phyloP scores from a whole-genome alignment of 2,888 invertebrate species.

The Omphaloscelis lunosa region DNA sequence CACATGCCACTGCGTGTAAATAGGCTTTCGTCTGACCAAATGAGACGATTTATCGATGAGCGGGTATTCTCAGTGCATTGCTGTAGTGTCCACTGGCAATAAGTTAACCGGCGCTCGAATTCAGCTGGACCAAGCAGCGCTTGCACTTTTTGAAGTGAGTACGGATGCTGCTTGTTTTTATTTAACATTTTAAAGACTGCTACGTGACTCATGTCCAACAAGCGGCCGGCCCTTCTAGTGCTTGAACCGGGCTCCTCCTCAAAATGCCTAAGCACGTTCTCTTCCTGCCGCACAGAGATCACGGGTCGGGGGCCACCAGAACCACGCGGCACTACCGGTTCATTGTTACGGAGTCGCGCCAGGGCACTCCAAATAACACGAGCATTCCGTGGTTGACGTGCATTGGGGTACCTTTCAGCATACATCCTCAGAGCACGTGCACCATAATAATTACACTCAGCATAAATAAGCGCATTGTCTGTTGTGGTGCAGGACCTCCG shows the following conservation, averaged over 20 bases:
- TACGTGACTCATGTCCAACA: not conserved
- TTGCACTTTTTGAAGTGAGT: not conserved
- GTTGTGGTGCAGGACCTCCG: too few species aligned
- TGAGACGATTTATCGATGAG: not conserved
- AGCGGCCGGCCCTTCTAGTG: not conserved
- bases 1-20: too few species aligned
- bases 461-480: conserved; percentile 1
- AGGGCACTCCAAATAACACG: not conserved
- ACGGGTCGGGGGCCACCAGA: too few species aligned
- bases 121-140: not conserved
- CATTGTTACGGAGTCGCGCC: not conserved
- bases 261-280: too few species aligned
- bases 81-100: not conserved
- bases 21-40: not conserved
- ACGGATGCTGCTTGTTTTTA: not conserved
- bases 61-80: not conserved
- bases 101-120: not conserved
- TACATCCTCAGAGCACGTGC: conserved; percentile 5
- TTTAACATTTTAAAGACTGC: not conserved
- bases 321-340: too few species aligned
- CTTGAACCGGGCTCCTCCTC: too few species aligned
- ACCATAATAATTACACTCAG: conserved; percentile 7
- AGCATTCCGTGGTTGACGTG: not conserved
- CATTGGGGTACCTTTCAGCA: not conserved
- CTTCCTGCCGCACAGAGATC: too few species aligned